Evolutionary conservation across 2,113 vertebrate species (phyloP).

Genomic region (Vulpes ferrilata): DNA sequence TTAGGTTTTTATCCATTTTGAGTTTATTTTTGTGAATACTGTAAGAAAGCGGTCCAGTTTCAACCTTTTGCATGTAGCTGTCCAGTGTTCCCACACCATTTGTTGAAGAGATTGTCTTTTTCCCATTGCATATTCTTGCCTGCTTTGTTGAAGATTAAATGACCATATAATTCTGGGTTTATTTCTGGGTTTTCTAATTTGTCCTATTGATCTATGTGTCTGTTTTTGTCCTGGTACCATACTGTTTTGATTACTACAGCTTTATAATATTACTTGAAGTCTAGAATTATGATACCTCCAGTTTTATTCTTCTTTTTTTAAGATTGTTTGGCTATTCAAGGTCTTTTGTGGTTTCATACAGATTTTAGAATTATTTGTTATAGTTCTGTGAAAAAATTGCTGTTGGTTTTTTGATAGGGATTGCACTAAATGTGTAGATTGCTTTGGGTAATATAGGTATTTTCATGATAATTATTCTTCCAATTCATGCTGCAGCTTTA

Average conservation of each 20-base stretch:
- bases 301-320: background rate
- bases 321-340: background rate
- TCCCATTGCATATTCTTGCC: background rate
- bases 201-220: background rate
- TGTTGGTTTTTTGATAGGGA: background rate
- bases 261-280: background rate
- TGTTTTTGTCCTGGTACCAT: background rate
- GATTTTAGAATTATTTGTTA: background rate
- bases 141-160: background rate
- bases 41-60: background rate
- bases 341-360: background rate
- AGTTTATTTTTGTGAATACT: background rate
- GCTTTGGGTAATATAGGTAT: background rate
- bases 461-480: background rate
- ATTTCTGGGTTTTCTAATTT: background rate
- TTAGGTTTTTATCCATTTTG: background rate
- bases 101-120: background rate
- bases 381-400: background rate
- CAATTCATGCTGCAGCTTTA: background rate
- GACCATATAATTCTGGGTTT: background rate
- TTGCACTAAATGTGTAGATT: background rate
- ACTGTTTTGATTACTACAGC: background rate
- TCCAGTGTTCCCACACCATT: background rate
- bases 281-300: background rate
- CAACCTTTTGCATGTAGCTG: background rate